Base-by-base conservation (phyloP, 2,797 vertebrate species). In the Gymnothorax reevesii region DNA sequence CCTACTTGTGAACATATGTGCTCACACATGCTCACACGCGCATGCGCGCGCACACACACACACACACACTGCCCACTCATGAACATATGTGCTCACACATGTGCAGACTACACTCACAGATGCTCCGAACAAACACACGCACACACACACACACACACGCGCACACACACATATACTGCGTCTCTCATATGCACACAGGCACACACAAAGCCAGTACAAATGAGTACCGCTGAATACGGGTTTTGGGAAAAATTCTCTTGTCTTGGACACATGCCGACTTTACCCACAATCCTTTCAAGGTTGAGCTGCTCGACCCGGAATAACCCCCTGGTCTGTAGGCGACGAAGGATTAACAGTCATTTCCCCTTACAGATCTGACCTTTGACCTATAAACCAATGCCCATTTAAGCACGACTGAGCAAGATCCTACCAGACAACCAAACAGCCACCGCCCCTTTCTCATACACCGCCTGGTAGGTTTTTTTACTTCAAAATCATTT, bases 61-160 rank as follows among this genome's bases (percentile, higher is more conserved):
- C 62, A 71, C 66, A 71, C 66, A 71, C 66, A 71, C 60, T 20
- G 60, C 60, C 60, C 60, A 64, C 60, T 64, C 60, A 64, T 64
- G 17, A 64, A 64, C 60, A 64, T 64, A 22, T 60, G 59, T 60
- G 9, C 10, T 25, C n/a, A 73, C 71, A 17, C 71, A 77, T 22
- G 5, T 4, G 33, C 33, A 42, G 33, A 42, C 33, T 42, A 42
- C 33, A 42, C 33, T 42, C 33, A 42, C 33, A 42, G 33, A 42
- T 42, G 33, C 33, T 2, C 1, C 2, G 33, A 42, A 52, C 42
- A 52, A 13, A 9, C 3, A 52, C 42, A 52, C n/a, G 1, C 75
- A 3, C 75, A 49, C 3, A 20, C 42, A 5, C 27, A 52, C 0
- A 49, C 75, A 52, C 8, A 4, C 7, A 6, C 13, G 15, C 33